Conservation (phyloP, 2,797 vertebrate genomes). For the Acanthurus lineatus region DNA sequence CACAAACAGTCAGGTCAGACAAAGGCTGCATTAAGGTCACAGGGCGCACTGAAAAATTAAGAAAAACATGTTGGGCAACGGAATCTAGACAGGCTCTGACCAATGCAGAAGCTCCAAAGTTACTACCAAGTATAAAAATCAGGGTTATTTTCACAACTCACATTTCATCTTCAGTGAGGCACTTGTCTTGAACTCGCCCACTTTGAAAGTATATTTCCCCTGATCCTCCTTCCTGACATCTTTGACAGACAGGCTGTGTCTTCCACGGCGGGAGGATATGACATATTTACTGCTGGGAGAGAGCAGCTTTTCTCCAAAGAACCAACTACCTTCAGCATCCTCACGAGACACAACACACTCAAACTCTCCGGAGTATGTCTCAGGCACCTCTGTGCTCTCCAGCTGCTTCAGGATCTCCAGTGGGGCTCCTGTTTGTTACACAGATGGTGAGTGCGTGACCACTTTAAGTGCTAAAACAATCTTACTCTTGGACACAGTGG, state of each 20-base stretch:
- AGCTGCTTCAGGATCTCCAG: slow-evolving; percentile 92
- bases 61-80: not conserved
- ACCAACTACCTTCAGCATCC: slow-evolving; percentile 95
- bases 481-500: not conserved
- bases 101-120: too few species aligned
- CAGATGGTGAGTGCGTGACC: not conserved
- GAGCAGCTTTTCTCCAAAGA: slow-evolving; percentile 90
- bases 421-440: slow-evolving; percentile 85
- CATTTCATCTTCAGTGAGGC: slow-evolving; percentile 95
- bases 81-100: too few species aligned
- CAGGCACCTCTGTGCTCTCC: slow-evolving; percentile 93
- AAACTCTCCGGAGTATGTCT: slow-evolving; percentile 93
- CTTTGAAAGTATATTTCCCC: slow-evolving; percentile 93
- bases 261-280: slow-evolving; percentile 92
- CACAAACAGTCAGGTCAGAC: slow-evolving; percentile 93
- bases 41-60: slow-evolving; percentile 88
- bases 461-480: not conserved
- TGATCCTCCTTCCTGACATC: slow-evolving; percentile 97
- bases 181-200: slow-evolving; percentile 90
- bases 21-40: slow-evolving; percentile 94
- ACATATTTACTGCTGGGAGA: slow-evolving; percentile 88
- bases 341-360: slow-evolving; percentile 94
- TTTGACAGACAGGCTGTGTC: slow-evolving; percentile 92
- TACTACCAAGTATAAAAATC: too few species aligned
- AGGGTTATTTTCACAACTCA: slow-evolving; percentile 80